Conservation (phyloP, 2,113 vertebrate genomes). For the Cricetomys ansorgei region DNA sequence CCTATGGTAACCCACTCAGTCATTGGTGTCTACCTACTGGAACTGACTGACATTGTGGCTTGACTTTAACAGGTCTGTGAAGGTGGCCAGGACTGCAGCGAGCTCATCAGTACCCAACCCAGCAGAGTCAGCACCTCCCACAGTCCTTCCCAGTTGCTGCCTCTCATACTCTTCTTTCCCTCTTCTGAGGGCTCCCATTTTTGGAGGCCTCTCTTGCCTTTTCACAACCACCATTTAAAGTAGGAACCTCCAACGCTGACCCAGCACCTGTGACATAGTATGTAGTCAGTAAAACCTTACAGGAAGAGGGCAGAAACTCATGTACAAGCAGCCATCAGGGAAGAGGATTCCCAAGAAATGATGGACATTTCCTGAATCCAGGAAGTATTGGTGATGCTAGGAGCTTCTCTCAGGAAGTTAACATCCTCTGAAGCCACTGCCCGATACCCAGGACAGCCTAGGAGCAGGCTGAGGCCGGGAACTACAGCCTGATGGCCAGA, state of each 20-base stretch:
- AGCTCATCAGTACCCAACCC: neutral
- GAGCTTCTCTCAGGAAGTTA: neutral
- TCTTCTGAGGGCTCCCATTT: neutral
- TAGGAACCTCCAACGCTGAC: neutral
- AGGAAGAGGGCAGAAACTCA: neutral
- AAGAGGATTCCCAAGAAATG: neutral
- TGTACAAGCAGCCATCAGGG: neutral
- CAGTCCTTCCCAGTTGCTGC: neutral
- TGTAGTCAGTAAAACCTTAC: neutral
- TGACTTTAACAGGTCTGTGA: neutral
- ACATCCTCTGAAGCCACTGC: neutral
- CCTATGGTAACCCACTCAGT: neutral
- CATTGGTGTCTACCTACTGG: neutral
- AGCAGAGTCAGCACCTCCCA: neutral
- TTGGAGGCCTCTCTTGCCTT: neutral
- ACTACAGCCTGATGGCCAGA: neutral
- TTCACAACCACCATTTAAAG: neutral
- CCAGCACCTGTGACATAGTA: neutral
- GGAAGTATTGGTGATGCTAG: neutral
- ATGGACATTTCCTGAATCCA: neutral
- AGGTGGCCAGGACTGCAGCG: neutral
- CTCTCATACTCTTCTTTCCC: neutral
- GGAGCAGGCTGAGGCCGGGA: neutral
- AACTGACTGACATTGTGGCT: neutral
- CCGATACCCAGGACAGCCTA: neutral